Conservation (phyloP, 2,113 vertebrate species). For the Serilophus lunatus region DNA sequence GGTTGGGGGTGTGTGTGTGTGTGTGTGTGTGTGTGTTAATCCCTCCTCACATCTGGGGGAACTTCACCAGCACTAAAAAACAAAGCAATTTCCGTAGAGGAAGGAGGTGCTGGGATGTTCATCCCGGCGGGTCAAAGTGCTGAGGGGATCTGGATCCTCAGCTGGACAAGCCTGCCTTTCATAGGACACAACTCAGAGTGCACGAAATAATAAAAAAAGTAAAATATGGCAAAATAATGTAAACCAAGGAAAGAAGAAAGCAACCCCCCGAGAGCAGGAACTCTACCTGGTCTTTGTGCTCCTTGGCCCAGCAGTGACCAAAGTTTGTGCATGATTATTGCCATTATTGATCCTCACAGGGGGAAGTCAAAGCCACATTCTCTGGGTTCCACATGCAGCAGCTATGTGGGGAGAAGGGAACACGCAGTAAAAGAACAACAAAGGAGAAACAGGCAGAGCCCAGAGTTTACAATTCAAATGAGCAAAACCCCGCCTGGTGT, state of each 20-base stretch:
- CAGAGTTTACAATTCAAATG: not conserved
- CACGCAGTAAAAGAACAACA: not conserved
- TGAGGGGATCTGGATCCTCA: not conserved
- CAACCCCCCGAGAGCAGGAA: not conserved
- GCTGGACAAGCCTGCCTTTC: not conserved
- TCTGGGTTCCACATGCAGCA: not conserved
- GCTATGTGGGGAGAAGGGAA: not conserved
- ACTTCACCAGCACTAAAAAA: not conserved
- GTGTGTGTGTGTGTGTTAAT: not conserved
- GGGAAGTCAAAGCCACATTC: not conserved
- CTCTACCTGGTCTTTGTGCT: not conserved
- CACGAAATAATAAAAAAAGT: not conserved
- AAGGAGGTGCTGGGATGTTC: not conserved
- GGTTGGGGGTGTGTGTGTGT: not conserved
- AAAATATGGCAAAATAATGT: not conserved
- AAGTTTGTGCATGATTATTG: not conserved
- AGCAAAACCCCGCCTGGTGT: not conserved
- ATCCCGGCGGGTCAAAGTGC: not conserved
- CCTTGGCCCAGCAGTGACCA: not conserved
- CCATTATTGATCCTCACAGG: not conserved
- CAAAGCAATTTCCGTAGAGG: not conserved
- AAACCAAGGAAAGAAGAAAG: not conserved
- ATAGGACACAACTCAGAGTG: rapidly evolving
- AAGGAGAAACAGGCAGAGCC: not conserved
- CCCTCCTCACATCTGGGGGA: not conserved